phyloP scores from a whole-genome alignment of 2,113 vertebrate genomes.

The Cyanoramphus novaezelandiae region DNA sequence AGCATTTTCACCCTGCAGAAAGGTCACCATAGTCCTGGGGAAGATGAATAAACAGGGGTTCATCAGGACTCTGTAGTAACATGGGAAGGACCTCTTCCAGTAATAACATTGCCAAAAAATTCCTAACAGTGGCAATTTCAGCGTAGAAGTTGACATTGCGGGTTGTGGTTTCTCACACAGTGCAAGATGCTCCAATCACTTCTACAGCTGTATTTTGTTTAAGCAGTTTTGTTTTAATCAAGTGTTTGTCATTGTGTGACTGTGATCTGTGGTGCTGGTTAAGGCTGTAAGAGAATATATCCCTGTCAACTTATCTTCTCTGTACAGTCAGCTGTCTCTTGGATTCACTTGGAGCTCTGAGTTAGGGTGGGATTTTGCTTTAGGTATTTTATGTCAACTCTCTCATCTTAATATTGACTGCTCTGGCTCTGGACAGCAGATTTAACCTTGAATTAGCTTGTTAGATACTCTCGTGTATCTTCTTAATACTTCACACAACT shows the following conservation, averaged over 20 bases:
- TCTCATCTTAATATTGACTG: not conserved
- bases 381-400: not conserved
- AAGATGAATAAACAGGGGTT: not conserved
- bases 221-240: not conserved
- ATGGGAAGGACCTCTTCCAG: not conserved
- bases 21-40: conserved; percentile 37
- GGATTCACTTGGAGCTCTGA: not conserved
- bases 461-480: not conserved
- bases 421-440: not conserved
- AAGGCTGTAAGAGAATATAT: not conserved
- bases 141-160: not conserved
- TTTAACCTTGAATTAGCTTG: not conserved
- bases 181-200: not conserved
- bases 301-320: not conserved
- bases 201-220: not conserved
- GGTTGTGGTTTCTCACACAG: not conserved
- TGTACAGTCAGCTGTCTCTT: not conserved
- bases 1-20: conserved; percentile 39
- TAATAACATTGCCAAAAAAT: not conserved
- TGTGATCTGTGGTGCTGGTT: not conserved
- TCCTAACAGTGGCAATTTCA: not conserved
- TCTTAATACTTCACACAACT: not conserved
- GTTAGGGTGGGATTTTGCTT: not conserved
- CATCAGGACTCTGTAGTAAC: not conserved
- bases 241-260: not conserved